Conservation (phyloP, 2,888 invertebrate genomes). For the Rosalia funebris region DNA sequence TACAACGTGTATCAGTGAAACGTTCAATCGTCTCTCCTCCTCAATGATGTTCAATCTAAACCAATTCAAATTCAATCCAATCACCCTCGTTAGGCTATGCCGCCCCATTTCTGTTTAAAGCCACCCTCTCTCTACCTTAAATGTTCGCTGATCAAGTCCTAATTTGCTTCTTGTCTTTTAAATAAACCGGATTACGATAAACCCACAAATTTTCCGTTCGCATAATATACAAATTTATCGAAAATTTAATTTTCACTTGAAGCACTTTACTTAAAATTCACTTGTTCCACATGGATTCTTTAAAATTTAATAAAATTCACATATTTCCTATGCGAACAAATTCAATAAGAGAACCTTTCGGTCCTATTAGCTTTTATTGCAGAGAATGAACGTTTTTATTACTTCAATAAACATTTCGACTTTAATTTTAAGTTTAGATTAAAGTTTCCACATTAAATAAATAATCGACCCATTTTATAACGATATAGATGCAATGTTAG, state of each 20-base stretch:
- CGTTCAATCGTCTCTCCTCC: constrained; percentile 54
- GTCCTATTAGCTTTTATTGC: constrained; percentile 56
- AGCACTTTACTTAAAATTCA: constrained; percentile 41
- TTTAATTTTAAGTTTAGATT: constrained; percentile 11
- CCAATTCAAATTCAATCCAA: constrained; percentile 64
- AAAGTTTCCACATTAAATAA: neutral
- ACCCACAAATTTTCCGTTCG: constrained; percentile 28
- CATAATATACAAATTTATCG: constrained; percentile 25
- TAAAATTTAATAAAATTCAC: constrained; percentile 57
- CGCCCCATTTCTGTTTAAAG: constrained; percentile 61
- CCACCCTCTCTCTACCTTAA: constrained; percentile 57
- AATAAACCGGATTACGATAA: constrained; percentile 59
- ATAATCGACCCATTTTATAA: neutral
- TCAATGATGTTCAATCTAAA: constrained; percentile 62
- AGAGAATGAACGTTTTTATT: constrained; percentile 50
- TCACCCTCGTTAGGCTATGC: constrained; percentile 61
- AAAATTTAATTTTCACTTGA: constrained; percentile 36
- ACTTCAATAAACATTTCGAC: constrained; percentile 43
- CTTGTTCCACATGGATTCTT: constrained; percentile 56
- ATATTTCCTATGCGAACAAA: constrained; percentile 53
- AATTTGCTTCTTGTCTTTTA: constrained; percentile 63
- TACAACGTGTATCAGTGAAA: constrained; percentile 19
- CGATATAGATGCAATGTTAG: neutral
- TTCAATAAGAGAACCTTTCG: constrained; percentile 55
- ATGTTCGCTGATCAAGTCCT: constrained; percentile 62